Conservation (phyloP, 2,113 vertebrate genomes). For the Tichodroma muraria region DNA sequence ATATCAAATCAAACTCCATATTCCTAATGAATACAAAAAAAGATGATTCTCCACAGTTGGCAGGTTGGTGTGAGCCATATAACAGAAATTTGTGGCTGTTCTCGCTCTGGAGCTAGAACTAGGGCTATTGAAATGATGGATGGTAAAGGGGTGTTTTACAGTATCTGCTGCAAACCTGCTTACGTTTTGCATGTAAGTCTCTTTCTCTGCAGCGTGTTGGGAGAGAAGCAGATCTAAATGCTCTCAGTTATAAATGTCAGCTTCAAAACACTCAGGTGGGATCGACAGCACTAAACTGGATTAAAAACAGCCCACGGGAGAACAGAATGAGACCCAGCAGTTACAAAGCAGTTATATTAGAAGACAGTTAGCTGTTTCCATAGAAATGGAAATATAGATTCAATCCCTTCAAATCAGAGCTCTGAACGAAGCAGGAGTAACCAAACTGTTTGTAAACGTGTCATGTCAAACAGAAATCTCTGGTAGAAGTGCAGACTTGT, state of each 20-base stretch:
- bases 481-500: background rate
- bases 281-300: background rate
- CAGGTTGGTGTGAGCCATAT: background rate
- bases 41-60: background rate
- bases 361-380: conserved; percentile 42
- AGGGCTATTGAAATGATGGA: background rate
- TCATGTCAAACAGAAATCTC: background rate
- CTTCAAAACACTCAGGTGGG: background rate
- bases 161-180: background rate
- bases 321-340: conserved; percentile 2
- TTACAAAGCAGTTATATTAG: conserved; percentile 32
- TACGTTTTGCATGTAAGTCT: background rate
- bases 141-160: background rate
- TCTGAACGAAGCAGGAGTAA: background rate
- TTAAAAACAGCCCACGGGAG: conserved; percentile 27
- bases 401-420: background rate
- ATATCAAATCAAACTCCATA: background rate
- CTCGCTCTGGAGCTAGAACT: background rate
- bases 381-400: conserved; percentile 49
- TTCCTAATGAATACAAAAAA: conserved; percentile 17
- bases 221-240: background rate
- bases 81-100: background rate
- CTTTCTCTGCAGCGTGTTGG: background rate
- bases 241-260: background rate
- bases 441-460: background rate